Conservation (phyloP, 1,140 invertebrate species). For the Ips typographus region DNA sequence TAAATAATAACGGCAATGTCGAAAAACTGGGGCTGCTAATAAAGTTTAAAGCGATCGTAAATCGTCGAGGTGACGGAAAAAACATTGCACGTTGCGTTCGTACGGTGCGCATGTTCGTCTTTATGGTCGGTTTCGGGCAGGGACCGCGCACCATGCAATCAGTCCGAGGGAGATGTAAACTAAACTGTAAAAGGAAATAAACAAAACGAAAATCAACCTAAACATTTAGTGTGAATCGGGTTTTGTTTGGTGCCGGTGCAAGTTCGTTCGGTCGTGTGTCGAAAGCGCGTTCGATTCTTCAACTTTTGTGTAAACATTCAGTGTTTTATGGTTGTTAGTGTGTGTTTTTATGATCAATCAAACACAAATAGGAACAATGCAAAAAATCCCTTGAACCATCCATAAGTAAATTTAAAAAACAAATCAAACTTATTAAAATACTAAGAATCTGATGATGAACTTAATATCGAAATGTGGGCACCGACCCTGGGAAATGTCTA, state of each 20-base stretch:
- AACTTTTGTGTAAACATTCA: neutral
- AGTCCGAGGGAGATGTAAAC: constrained; percentile 24
- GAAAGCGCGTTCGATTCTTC: constrained; percentile 1
- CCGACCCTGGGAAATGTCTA: too few relatives aligned
- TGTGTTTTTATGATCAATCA: too few relatives aligned
- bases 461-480: too few relatives aligned
- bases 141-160: constrained; percentile 21
- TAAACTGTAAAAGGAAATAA: constrained; percentile 37
- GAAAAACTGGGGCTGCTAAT: neutral
- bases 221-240: constrained; percentile 31
- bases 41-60: neutral
- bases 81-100: neutral
- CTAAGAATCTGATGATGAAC: too few relatives aligned
- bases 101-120: constrained; percentile 25
- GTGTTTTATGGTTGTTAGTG: too few relatives aligned
- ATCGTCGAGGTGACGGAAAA: neutral
- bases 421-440: too few relatives aligned
- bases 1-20: neutral
- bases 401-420: too few relatives aligned
- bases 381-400: too few relatives aligned
- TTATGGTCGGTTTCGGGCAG: constrained; percentile 13
- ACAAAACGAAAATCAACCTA: constrained; percentile 31
- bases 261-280: constrained; percentile 6
- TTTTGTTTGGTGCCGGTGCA: constrained; percentile 21
- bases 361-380: too few relatives aligned